Evolutionary conservation across 1,140 invertebrate genomes (phyloP), one percentile per base, ranked within the genome.

Genomic region (Whitmania pigra): DNA sequence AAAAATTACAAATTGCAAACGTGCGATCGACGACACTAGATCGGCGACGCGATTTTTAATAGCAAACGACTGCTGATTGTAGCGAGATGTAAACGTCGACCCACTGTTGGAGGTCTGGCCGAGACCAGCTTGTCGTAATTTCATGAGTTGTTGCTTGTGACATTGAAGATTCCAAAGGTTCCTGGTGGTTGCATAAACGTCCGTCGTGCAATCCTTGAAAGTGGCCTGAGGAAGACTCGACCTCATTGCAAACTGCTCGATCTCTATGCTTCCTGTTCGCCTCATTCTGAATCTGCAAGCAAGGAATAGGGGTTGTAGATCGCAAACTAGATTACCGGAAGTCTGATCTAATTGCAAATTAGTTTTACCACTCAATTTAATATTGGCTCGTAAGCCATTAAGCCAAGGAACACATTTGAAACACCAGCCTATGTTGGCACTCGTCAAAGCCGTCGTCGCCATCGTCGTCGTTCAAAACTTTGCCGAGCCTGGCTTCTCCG

Each of bases 131-230:
- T 49, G 43, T 0, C 43, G 43, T 49, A 84, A 76, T 74, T 82
- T 81, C n/a, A 78, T 76, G 67, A 85, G 74, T 27, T 84, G 80
- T 72, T 83, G 78, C 73, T 83, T 81, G 76, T 86, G 85, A 77
- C 85, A 86, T 74, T 84, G 83, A 25, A 86, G 76, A 60, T 85
- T 83, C 86, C 86, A 87, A 36, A 86, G 85, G 77, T 86, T 87
- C 40, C 83, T 77, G 40, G 75, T 73, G 20, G 73, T 73, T 18
- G 71, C 75, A 11, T 75, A 74, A 57, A 74, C 76, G 27, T 74
- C 22, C 60, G 71, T 67, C 5, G 43, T 49, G 43, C 43, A 49
- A 67, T 69, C 20, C 71, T 74, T 66, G 53, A 73, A 54, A 73
- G 77, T 9, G 69, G 73, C 72, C 80, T 80, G 66, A 79, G 77